Base-by-base conservation (phyloP, 2,888 invertebrate genomes). In the Ferrisia virgata region DNA sequence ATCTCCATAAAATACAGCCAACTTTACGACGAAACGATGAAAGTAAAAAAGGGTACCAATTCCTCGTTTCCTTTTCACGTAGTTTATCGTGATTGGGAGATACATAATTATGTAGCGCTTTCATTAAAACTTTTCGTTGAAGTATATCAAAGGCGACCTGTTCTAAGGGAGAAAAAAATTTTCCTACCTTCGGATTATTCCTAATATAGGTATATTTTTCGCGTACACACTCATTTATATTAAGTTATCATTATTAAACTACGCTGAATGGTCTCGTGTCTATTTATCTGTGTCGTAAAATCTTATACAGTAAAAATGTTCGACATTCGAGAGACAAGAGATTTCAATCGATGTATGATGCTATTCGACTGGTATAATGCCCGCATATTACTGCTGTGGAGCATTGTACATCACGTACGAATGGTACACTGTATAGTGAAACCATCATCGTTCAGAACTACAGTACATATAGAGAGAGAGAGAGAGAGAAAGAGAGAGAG, bases 31-130 rank as follows among this genome's bases (percentile, higher is more conserved):
- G 33, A 72, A 36, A 72, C 33, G 31, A 72, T 72, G 33, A 72
- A 36, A 72, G 72, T 72, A 72, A 72, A 72, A n/a, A 72, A 72
- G 72, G 72, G 31, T 72, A 72, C 33, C 11, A 25, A 25, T 72
- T 64, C 28, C 28, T 64, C 11, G 33, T 36, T 72, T 72, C 72
- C 33, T n/a, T n/a, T 72, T 72, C 33, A 72, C 64, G 5, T 33
- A 36, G 72, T 72, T 72, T 72, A 72, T 72, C 72, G 36, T 28
- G 72, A 72, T 72, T 13, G 33, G 33, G 28, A 6, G n/a, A 33
- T 72, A 33, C 72, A 72, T 72, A 72, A 72, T 72, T 72, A 72
- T 72, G 72, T 72, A 33, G 72, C 72, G 72, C 72, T 72, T 72
- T 72, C 72, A 72, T 72, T 72, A 33, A 31, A 72, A 72, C 72